Evolutionary conservation across 2,113 vertebrate species (phyloP).

Genomic region (Carassius gibelio): DNA sequence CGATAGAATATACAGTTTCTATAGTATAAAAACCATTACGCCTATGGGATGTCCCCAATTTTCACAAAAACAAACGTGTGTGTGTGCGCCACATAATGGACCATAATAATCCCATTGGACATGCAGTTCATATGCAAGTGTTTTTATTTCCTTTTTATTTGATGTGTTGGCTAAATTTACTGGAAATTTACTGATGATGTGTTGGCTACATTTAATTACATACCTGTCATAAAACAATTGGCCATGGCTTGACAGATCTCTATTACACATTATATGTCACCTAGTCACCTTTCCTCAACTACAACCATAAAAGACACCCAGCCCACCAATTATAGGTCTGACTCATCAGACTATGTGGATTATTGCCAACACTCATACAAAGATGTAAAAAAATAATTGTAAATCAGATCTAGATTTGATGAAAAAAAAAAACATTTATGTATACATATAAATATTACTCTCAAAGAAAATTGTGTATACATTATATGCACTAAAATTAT

Average conservation of each 20-base stretch:
- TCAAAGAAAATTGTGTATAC: neutral
- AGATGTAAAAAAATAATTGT: neutral
- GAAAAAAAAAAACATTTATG: neutral
- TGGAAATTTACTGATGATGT: neutral
- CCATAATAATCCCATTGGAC: no score
- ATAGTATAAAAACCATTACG: no score
- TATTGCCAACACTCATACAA: neutral
- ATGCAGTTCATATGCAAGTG: no score
- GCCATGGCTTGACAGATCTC: neutral
- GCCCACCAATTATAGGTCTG: neutral
- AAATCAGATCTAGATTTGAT: neutral
- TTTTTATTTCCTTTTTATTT: neutral
- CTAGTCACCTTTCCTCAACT: neutral
- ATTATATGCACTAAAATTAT: neutral
- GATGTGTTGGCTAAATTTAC: neutral
- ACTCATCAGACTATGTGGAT: neutral
- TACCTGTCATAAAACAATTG: neutral
- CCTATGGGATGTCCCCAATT: no score
- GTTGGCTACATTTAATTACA: neutral
- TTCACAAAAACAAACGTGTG: no score
- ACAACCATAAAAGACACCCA: neutral
- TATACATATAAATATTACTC: neutral
- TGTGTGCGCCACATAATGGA: no score
- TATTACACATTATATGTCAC: neutral
- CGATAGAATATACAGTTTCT: no score